phyloP scores from a whole-genome alignment of 1,140 invertebrate species.

The Thaumetopoea pityocampa region DNA sequence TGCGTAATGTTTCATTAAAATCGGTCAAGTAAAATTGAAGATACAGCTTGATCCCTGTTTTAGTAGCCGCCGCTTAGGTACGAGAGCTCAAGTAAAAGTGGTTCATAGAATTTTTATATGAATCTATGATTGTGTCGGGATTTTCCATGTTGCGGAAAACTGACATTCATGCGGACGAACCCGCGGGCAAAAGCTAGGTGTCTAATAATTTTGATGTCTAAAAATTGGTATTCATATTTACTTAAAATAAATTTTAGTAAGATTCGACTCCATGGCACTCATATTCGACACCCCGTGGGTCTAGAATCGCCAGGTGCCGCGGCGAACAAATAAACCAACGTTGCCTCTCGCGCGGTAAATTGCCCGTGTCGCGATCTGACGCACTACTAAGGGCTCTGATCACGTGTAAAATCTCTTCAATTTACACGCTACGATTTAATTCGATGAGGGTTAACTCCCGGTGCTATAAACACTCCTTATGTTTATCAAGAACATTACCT shows the following conservation, averaged over 20 bases:
- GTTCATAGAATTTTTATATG: too few relatives aligned
- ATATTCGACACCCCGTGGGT: conserved; percentile 32
- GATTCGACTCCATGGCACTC: conserved; percentile 23
- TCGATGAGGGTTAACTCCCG: conserved; percentile 32
- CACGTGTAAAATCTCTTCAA: conserved; percentile 56
- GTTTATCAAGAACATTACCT: conserved; percentile 27
- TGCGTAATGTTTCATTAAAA: too few relatives aligned
- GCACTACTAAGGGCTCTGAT: conserved; percentile 52
- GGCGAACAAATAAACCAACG: conserved; percentile 43
- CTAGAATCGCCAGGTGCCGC: conserved; percentile 49
- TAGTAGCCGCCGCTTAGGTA: too few relatives aligned
- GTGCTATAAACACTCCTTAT: conserved; percentile 31
- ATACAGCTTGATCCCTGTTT: too few relatives aligned
- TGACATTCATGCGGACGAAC: too few relatives aligned
- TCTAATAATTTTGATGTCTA: too few relatives aligned
- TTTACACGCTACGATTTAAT: conserved; percentile 40
- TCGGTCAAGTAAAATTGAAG: too few relatives aligned
- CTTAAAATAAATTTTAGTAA: conserved; percentile 2
- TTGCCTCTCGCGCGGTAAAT: conserved; percentile 52
- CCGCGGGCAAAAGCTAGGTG: too few relatives aligned
- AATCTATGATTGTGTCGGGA: too few relatives aligned
- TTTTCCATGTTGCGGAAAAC: too few relatives aligned
- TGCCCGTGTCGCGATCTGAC: conserved; percentile 53
- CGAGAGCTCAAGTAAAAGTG: too few relatives aligned
- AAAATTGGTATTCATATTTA: not conserved